Conservation (phyloP, 2,888 invertebrate genomes). For the Micropterix aruncella region DNA sequence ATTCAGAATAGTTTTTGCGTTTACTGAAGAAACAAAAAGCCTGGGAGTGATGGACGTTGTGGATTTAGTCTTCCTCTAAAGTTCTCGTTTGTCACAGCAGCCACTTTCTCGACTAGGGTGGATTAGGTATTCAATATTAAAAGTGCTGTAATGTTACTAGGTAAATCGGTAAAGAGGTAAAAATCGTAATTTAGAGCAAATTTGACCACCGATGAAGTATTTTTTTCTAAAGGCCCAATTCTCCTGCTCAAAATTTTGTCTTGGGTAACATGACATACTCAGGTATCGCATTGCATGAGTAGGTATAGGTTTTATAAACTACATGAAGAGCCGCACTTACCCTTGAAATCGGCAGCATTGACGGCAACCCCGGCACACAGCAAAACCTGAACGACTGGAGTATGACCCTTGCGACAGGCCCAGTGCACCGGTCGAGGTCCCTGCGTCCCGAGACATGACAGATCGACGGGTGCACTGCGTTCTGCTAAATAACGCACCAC, state of each 20-base stretch:
- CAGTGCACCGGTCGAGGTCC: conserved; percentile 88
- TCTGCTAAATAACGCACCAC: conserved; percentile 80
- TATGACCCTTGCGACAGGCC: conserved; percentile 88
- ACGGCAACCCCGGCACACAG: conserved; percentile 75
- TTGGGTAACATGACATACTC: background rate
- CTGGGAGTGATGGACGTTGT: too few relatives aligned
- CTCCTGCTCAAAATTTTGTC: too few relatives aligned
- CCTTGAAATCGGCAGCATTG: conserved; percentile 82
- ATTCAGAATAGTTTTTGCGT: background rate
- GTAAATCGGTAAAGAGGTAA: too few relatives aligned
- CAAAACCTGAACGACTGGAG: conserved; percentile 70
- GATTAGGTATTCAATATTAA: too few relatives aligned
- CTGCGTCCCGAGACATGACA: conserved; percentile 76
- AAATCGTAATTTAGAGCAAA: too few relatives aligned
- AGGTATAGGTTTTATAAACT: background rate
- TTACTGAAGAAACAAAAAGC: background rate
- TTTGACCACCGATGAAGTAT: too few relatives aligned
- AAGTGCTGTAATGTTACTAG: too few relatives aligned
- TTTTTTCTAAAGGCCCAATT: too few relatives aligned
- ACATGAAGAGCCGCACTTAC: conserved; percentile 17
- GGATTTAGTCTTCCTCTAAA: too few relatives aligned
- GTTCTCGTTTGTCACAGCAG: too few relatives aligned
- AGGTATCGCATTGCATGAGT: background rate
- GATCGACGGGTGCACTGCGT: conserved; percentile 68
- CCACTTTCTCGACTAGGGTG: too few relatives aligned